These are phyloP conservation scores for Vanacampus margaritifer DNA, from an alignment of 2,113 vertebrate genomes.

Conservation along the genomic window DNA sequence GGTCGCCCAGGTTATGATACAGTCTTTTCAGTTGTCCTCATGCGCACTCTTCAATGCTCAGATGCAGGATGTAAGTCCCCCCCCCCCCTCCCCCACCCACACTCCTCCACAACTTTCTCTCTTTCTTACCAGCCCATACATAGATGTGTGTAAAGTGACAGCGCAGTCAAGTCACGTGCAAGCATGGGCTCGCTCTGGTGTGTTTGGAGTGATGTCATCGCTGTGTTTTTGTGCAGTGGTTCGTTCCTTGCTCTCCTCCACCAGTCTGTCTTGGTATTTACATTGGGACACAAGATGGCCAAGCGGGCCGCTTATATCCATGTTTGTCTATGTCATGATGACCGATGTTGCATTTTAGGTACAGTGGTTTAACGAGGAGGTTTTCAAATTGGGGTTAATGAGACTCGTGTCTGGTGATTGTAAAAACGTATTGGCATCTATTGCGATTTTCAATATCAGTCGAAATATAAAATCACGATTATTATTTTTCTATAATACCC, in stretches of 20 bases:
- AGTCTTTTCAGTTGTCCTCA: conserved; percentile 99
- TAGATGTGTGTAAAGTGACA: conserved; percentile 51
- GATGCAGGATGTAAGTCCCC: conserved; percentile 97
- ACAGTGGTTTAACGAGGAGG: no score
- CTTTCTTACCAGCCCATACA: conserved; percentile 53
- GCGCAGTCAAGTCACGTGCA: conserved; percentile 49
- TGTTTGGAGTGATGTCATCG: conserved; percentile 53
- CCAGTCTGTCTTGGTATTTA: conserved; percentile 39
- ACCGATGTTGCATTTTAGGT: no score
- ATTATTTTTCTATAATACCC: no score
- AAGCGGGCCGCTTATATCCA: not conserved
- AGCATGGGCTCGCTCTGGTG: conserved; percentile 54
- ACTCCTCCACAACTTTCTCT: conserved; percentile 25
- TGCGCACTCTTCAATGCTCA: conserved; percentile 98
- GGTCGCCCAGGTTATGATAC: conserved; percentile 99
- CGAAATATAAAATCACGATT: no score
- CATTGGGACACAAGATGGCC: conserved; percentile 3
- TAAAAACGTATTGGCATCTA: no score
- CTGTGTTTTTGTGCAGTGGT: conserved; percentile 62
- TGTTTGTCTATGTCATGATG: not conserved
- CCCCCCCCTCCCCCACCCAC: not conserved
- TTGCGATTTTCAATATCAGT: no score
- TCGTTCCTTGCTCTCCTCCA: conserved; percentile 42
- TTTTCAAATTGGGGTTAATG: no score
- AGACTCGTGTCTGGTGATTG: no score